Conservation (phyloP, 1,140 invertebrate genomes). For the Pogonomyrmex californicus region DNA sequence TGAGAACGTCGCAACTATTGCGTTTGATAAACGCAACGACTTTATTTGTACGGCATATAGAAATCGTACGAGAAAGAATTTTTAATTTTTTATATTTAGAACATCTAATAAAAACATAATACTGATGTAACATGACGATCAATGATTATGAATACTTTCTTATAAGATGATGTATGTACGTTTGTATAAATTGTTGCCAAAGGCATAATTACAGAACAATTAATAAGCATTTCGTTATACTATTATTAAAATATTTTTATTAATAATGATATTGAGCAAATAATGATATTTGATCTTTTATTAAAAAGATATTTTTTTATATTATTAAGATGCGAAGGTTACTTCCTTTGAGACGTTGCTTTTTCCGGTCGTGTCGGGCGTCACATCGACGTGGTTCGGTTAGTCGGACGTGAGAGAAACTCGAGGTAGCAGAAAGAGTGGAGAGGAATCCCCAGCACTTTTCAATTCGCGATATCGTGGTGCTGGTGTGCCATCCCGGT, state of each 20-base stretch:
- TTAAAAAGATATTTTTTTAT: neutral
- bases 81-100: neutral
- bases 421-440: slow-evolving; percentile 12
- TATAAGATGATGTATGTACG: neutral
- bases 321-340: slow-evolving; percentile 20
- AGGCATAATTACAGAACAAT: neutral
- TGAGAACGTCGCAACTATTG: neutral
- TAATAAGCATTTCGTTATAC: too few relatives aligned
- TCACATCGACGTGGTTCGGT: slow-evolving; percentile 57
- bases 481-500: slow-evolving; percentile 68
- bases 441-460: slow-evolving; percentile 72
- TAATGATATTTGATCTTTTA: too few relatives aligned
- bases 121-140: too few relatives aligned
- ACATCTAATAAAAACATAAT: too few relatives aligned
- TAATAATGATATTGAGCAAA: neutral
- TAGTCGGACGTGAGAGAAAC: slow-evolving; percentile 41
- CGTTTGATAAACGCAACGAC: neutral
- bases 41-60: neutral
- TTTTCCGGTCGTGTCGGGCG: neutral
- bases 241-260: neutral
- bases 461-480: slow-evolving; percentile 82
- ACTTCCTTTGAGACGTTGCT: slow-evolving; percentile 21
- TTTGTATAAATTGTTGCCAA: neutral
- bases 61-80: neutral
- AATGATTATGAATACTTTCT: neutral